Base-by-base conservation (phyloP, 2,888 invertebrate species). In the Cremastinae sp. region DNA sequence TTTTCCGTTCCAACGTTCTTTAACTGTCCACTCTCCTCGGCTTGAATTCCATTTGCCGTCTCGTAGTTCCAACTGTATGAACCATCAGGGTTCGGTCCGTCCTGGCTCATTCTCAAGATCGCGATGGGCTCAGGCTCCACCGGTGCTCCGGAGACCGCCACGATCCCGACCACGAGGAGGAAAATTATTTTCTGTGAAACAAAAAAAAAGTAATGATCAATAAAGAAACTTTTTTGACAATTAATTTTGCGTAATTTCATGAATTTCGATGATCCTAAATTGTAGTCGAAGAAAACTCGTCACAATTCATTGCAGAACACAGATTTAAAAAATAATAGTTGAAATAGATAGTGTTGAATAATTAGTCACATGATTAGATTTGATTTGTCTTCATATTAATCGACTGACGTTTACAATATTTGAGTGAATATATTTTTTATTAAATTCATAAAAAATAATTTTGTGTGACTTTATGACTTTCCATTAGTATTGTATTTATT, bases 41-140 rank as follows among this genome's bases (percentile, higher is more conserved):
- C 75, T 55, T 71, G 47, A 61, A 78, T 78, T 10, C 78, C 77
- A 45, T 91, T 91, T 10, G 87, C 90, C 16, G 90, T 88, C 75
- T 91, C 90, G 81, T 90, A 91, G 41, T 86, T 87, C 86, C 83
- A 89, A 18, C 74, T 81, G 80, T 89, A 89, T 1, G 86, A 85
- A 39, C 89, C 89, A 58, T 89, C 88, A 0, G 89, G 86, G 66
- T 86, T 87, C 0, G 89, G 89, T 0, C 89, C 89, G 5, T 87
- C 87, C 28, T 81, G 79, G 14, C 79, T 82, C 35, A 87, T 86
- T 47, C 83, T 85, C 1, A 89, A 35, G 43, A 90, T 89, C 0
- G 86, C 82, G 7, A 88, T 81, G 3, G 69, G 59, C 2, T 81
- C 73, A 1, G 72, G 43, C 10, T 83, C 79, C 1, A 80, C 81